Evolutionary conservation across 1,140 invertebrate species (phyloP).

Genomic region (Drosophila sucinea): DNA sequence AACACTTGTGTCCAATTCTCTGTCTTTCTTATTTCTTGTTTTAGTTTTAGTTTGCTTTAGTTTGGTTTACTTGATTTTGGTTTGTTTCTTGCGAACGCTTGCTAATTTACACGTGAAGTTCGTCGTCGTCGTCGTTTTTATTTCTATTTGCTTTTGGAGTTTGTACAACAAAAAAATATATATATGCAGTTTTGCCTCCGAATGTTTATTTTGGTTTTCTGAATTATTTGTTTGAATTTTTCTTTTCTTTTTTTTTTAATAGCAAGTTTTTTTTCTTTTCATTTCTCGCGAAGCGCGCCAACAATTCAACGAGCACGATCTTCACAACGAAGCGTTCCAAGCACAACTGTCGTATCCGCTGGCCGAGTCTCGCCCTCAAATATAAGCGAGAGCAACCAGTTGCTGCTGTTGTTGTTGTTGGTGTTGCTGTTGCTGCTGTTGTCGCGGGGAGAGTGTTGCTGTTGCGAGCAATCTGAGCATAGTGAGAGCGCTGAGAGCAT

Average conservation of each 20-base stretch:
- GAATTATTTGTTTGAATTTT: constrained; percentile 2
- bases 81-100: constrained; percentile 80
- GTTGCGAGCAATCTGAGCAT: constrained; percentile 19
- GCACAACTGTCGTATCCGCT: constrained; percentile 75
- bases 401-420: constrained; percentile 7
- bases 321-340: constrained; percentile 81
- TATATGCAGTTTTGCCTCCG: constrained; percentile 33
- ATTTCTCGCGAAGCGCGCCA: constrained; percentile 46
- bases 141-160: background rate
- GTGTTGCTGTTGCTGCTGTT: constrained; percentile 24
- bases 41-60: constrained; percentile 56
- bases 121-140: constrained; percentile 36
- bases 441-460: constrained; percentile 10
- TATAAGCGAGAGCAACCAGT: constrained; percentile 48
- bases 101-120: constrained; percentile 74
- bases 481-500: constrained; percentile 28
- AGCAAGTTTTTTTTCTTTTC: constrained; percentile 11
- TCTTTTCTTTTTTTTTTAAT: constrained; percentile 28
- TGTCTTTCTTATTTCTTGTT: constrained; percentile 22
- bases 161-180: constrained; percentile 49
- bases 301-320: constrained; percentile 70
- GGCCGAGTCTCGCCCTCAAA: constrained; percentile 59
- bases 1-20: constrained; percentile 50
- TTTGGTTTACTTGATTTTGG: constrained; percentile 42
- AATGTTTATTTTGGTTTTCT: constrained; percentile 35